phyloP scores from a whole-genome alignment of 2,113 vertebrate genomes.

The Cyanoramphus novaezelandiae region DNA sequence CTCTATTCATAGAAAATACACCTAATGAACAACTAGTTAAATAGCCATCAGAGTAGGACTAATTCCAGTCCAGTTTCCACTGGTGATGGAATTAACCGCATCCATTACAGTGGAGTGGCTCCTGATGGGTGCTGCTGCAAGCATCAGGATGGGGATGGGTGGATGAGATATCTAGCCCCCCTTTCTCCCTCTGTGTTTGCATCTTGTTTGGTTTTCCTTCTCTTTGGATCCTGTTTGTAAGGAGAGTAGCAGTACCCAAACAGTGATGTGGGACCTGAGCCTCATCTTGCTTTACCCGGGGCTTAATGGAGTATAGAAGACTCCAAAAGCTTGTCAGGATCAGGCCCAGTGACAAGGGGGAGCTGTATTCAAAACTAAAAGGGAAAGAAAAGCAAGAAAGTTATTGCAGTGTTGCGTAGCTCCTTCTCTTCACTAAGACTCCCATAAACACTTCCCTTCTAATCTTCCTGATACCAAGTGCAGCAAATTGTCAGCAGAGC shows the following conservation, averaged over 20 bases:
- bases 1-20: not conserved
- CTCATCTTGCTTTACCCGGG: not conserved
- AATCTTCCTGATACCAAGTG: not conserved
- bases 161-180: not conserved
- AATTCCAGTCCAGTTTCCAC: not conserved
- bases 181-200: not conserved
- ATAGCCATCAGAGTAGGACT: not conserved
- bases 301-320: not conserved
- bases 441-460: not conserved
- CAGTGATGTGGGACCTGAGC: not conserved
- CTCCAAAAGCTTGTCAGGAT: not conserved
- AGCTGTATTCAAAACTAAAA: not conserved
- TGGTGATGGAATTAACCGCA: not conserved
- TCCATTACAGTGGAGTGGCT: not conserved
- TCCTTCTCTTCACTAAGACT: not conserved
- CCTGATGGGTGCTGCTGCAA: not conserved
- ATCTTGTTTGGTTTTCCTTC: not conserved
- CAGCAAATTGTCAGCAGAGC: slow-evolving; percentile 36
- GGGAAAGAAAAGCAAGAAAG: not conserved
- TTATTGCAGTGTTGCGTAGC: accelerated
- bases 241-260: not conserved
- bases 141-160: not conserved
- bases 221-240: not conserved
- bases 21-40: not conserved
- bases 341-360: too few relatives aligned